Evolutionary conservation across 1,140 invertebrate genomes (phyloP), one percentile per base, ranked within the genome.

Genomic region (Rhopalosiphum maidis): DNA sequence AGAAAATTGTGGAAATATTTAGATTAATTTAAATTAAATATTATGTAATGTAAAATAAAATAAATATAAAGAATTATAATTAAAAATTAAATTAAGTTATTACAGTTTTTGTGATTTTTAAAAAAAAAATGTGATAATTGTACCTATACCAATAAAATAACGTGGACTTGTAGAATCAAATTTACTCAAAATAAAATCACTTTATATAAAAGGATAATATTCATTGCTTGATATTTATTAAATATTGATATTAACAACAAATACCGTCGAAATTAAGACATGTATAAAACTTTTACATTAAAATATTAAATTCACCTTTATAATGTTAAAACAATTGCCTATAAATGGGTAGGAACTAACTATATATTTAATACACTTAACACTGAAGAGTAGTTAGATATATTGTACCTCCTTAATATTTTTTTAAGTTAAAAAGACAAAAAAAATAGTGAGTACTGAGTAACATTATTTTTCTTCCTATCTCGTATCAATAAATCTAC

Each of bases 401-500:
- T n/a, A 68, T 68, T 18, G 30, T 68, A 77, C 60, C 60, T 77
- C n/a, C 60, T 77, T 77, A 35, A 77, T 77, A n/a, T n/a, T 18
- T 18, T n/a, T 1, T 9, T 21, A 77, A 5, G n/a, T 5, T 9
- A 15, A n/a, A 15, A 77, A n/a, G 60, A 35, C n/a, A n/a, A n/a
- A 77, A n/a, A 77, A 18, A 35, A 35, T n/a, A 25, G 23, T 60
- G 9, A 60, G 23, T 77, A 77, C 30, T 77, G 60, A n/a, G 60
- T 35, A n/a, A 77, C 60, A 77, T 77, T 77, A n/a, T 77, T 77
- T 77, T n/a, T 77, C n/a, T 77, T 22, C 48, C 25, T 89, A 37
- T 89, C 87, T 89, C 21, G 9, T 55, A 37, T 55, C 55, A 46
- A 54, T 89, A 89, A 88, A 89, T 89, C 55, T 89, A 55, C 51